Evolutionary conservation across 2,888 invertebrate species (phyloP), one percentile per base, ranked within the genome.

Genomic region (Chirona hameri): DNA sequence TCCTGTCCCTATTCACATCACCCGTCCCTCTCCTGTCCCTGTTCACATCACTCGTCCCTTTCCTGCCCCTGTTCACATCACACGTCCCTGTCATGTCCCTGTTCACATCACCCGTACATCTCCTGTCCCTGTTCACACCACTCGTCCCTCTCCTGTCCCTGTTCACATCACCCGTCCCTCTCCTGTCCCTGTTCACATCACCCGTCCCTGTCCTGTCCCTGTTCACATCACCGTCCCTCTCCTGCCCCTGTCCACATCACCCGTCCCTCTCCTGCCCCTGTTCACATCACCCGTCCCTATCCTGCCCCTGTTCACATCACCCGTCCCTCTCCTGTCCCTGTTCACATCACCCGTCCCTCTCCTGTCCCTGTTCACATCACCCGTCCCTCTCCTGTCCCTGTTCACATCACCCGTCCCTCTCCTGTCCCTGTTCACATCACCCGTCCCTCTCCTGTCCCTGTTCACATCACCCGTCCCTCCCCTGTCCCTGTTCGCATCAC

Each of bases 81-180:
- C n/a, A n/a, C n/a, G n/a, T n/a, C n/a, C n/a, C n/a, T n/a, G n/a
- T 14, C 60, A 1, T 60, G 1, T 9, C 60, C n/a, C 21, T 9
- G 24, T 60, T n/a, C 60, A 21, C 60, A 1, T 39, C 7, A 2
- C 39, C 4, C 39, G 39, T 39, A 2, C 24, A 9, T 60, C 60
- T 21, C 15, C n/a, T 21, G 15, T 18, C 57, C 21, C 21, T 24
- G 9, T n/a, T 29, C 85, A 82, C 83, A 94, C 93, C 88, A n/a
- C n/a, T n/a, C n/a, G n/a, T n/a, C n/a, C n/a, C n/a, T n/a, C n/a
- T 14, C 60, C 9, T 60, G 1, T 9, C 60, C n/a, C 21, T 9
- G 24, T 60, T n/a, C 60, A 21, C 60, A 1, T 39, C 7, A 2
- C 39, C 4, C 39, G 39, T 39, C 39, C 24, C 60, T 60, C 60